Evolutionary conservation across 2,888 invertebrate species (phyloP), one percentile per base, ranked within the genome.

Genomic region (Fragum sueziense): DNA sequence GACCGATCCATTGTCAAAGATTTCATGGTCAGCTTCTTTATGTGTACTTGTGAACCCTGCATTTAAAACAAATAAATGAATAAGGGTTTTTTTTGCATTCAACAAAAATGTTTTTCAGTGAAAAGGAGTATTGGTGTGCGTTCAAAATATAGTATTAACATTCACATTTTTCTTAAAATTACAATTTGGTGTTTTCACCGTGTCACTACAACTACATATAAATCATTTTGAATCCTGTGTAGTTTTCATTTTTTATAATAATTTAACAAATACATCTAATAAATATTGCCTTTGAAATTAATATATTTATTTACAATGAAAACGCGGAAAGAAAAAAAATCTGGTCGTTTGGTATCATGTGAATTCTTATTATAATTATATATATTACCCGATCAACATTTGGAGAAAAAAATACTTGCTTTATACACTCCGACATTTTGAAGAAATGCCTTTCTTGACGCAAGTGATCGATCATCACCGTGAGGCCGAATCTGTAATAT

Each of bases 41-140:
- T 75, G 33, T 81, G 69, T 20, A 87, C 86, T 27, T 76, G 69
- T 4, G 72, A 74, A 11, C 86, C 86, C 86, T 87, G 70, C 0
- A 61, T 59, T 37, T 37, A 9, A 14, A 37, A 37, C 6, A 37
- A 6, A 37, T 9, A 14, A 37, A 14, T n/a, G n/a, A n/a, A n/a
- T n/a, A n/a, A n/a, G n/a, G n/a, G n/a, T n/a, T n/a, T n/a, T n/a
- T n/a, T n/a, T n/a, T n/a, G n/a, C n/a, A n/a, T n/a, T n/a, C n/a
- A n/a, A n/a, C n/a, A n/a, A n/a, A n/a, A n/a, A n/a, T n/a, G n/a
- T n/a, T n/a, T n/a, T n/a, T n/a, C n/a, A n/a, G n/a, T n/a, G n/a
- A n/a, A n/a, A n/a, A n/a, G n/a, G n/a, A n/a, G n/a, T n/a, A n/a
- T n/a, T n/a, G n/a, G n/a, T n/a, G n/a, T n/a, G n/a, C n/a, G n/a